Evolutionary conservation across 2,888 invertebrate species (phyloP).

Genomic region (Tetanocera ferruginea): DNA sequence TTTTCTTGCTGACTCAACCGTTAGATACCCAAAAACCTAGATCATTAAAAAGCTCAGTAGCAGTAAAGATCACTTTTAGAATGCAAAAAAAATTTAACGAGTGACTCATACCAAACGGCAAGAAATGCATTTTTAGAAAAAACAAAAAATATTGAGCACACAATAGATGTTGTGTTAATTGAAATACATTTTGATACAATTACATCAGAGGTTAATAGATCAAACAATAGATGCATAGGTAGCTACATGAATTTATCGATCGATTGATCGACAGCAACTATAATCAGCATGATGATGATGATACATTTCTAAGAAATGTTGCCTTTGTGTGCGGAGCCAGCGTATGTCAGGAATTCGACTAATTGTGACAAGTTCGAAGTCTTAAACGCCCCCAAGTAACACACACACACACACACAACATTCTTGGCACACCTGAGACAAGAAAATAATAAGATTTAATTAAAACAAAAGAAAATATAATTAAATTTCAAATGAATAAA

Average conservation of each 20-base stretch:
- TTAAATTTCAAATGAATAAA: neutral
- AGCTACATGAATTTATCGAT: neutral
- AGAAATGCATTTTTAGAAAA: neutral
- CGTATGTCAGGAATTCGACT: conserved; percentile 49
- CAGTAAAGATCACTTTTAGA: neutral
- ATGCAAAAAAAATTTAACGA: neutral
- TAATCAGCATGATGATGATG: conserved; percentile 58
- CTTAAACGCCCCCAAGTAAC: conserved; percentile 46
- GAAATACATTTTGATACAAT: neutral
- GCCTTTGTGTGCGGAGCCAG: neutral
- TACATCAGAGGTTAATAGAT: neutral
- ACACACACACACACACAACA: neutral
- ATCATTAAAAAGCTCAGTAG: neutral
- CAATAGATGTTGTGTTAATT: neutral
- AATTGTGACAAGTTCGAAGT: conserved; percentile 66
- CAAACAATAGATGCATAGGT: neutral
- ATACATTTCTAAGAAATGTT: conserved; percentile 50
- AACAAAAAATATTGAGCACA: neutral
- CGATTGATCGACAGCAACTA: conserved; percentile 38
- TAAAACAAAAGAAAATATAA: neutral
- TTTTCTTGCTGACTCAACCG: no score
- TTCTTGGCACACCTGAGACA: neutral
- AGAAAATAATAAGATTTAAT: neutral
- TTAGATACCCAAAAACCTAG: neutral
- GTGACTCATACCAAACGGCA: neutral